Base-by-base conservation (phyloP, 2,113 vertebrate species). In the Speoplatyrhinus poulsoni region DNA sequence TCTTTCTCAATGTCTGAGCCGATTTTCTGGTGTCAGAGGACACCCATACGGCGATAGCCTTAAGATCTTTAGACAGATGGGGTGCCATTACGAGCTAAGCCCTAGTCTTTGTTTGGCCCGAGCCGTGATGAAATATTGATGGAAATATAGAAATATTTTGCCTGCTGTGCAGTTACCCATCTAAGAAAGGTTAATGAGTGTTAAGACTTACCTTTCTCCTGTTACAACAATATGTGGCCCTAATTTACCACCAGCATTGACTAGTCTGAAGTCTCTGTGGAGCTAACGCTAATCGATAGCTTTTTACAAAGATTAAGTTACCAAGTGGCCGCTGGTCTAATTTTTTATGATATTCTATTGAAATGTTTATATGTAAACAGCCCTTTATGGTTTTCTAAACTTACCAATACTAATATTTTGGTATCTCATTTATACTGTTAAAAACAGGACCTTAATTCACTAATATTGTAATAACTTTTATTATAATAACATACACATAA, bases 61-160 rank as follows among this genome's bases (percentile, higher is more conserved):
- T 60, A 73, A 81, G 82, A 91, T 89, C 88, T 85, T 89, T 89
- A 90, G 89, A 92, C 93, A 93, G 91, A 94, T 94, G 93, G 92
- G 71, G 62, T 82, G 83, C 90, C 91, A 93, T 93, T 92, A 93
- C 63, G 72, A 70, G 74, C 88, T 81, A 86, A 92, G 88, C 88
- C 85, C 75, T 73, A 70, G 86, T 88, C 89, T 90, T 87, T 92
- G 92, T 92, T 94, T 90, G 85, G 87, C 83, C 87, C 84, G 66
- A 84, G 86, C 80, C 54, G 17, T 91, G 91, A 92, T 94, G 82
- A 94, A 94, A 93, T 93, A 94, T 94, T 94, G 91, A 94, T 94
- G 90, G 74, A 92, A 92, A 93, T 90, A 92, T 92, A 91, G 86
- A 92, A 93, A 92, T 94, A 93, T 94, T 94, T 93, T 91, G 93